Conservation (phyloP, 2,888 invertebrate genomes). For the Acanthococcus lagerstroemiae region DNA sequence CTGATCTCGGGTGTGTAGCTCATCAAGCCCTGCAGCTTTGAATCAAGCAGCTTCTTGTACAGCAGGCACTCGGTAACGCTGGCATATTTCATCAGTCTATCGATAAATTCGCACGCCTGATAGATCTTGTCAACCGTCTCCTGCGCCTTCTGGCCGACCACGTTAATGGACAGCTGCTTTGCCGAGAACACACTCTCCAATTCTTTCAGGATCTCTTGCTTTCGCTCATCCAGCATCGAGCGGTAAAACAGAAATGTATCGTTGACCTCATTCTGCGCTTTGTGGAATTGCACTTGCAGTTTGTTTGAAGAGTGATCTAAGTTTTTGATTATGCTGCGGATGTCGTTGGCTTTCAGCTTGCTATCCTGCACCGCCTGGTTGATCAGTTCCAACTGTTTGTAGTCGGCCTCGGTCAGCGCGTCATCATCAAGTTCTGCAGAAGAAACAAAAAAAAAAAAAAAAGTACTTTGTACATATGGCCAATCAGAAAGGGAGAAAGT, state of each 20-base stretch:
- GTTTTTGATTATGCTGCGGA: constrained; percentile 72
- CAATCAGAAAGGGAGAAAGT: background rate
- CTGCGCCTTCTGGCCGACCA: constrained; percentile 83
- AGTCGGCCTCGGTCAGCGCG: constrained; percentile 64
- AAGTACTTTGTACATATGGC: constrained; percentile 25
- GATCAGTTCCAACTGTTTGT: constrained; percentile 71
- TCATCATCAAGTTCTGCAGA: too few species aligned
- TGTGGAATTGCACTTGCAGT: constrained; percentile 77
- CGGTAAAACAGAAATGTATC: constrained; percentile 94
- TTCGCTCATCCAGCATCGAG: constrained; percentile 91
- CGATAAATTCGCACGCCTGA: constrained; percentile 86
- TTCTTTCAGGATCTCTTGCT: constrained; percentile 86
- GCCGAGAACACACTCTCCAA: constrained; percentile 85
- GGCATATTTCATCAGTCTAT: constrained; percentile 79
- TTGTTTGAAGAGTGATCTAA: constrained; percentile 74
- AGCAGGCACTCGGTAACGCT: constrained; percentile 81
- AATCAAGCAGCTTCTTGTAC: constrained; percentile 86
- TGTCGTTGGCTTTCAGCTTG: constrained; percentile 77
- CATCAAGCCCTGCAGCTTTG: constrained; percentile 73
- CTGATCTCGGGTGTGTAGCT: constrained; percentile 74
- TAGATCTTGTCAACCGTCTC: constrained; percentile 84
- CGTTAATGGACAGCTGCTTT: constrained; percentile 76
- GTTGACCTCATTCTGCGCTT: constrained; percentile 87
- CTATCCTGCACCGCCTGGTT: constrained; percentile 73
- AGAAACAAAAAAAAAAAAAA: background rate